Conservation (phyloP, 1,140 invertebrate species). For the Zaprionus vittiger region DNA sequence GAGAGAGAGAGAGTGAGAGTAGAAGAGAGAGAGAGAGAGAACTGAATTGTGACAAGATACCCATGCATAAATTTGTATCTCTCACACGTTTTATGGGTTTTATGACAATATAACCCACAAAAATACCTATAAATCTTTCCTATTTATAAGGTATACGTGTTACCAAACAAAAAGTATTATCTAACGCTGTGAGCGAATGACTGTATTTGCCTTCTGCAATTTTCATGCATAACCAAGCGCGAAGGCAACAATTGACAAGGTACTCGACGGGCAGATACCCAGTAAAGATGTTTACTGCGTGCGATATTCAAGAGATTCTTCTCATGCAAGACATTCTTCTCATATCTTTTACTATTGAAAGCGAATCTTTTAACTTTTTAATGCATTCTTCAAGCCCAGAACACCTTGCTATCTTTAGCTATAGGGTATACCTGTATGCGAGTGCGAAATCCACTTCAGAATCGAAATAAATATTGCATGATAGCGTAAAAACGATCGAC, state of each 20-base stretch:
- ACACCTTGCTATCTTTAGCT: background rate
- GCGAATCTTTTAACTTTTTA: background rate
- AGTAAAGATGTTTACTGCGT: too few species aligned
- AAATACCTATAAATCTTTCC: background rate
- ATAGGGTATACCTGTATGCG: slow-evolving; percentile 4
- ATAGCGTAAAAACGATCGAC: slow-evolving; percentile 1
- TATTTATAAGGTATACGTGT: background rate
- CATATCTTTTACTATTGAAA: background rate
- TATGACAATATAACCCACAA: background rate
- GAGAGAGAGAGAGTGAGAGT: background rate
- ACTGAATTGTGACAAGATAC: background rate
- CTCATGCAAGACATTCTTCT: background rate
- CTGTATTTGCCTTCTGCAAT: slow-evolving; percentile 7
- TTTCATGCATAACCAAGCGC: slow-evolving; percentile 5
- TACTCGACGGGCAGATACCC: background rate
- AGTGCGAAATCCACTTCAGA: slow-evolving; percentile 3
- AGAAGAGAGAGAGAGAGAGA: background rate
- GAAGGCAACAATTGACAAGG: background rate
- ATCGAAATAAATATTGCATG: slow-evolving; percentile 26
- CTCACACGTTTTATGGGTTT: background rate
- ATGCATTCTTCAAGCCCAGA: background rate
- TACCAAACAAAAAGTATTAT: background rate
- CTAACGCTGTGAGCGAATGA: background rate
- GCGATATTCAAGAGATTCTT: background rate
- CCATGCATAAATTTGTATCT: background rate